Evolutionary conservation across 2,888 invertebrate genomes (phyloP).

Genomic region (Entomobrya proxima): DNA sequence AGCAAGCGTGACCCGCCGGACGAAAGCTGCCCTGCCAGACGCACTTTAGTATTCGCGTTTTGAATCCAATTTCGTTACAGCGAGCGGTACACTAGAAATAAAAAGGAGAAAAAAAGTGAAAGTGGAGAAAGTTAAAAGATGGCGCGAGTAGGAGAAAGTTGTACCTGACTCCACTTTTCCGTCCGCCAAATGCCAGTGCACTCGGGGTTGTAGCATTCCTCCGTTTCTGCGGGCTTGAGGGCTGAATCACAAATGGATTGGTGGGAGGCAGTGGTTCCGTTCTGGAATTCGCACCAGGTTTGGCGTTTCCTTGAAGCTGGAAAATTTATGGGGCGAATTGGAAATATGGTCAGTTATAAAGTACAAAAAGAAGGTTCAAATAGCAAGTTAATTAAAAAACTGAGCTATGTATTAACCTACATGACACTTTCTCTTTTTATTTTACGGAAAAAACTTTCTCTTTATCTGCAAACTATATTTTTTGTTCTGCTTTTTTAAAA

Average conservation of each 20-base stretch:
- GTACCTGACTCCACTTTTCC: slow-evolving; percentile 94
- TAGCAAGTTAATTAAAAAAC: too few relatives aligned
- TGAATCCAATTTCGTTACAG: slow-evolving; percentile 87
- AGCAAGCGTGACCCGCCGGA: slow-evolving; percentile 91
- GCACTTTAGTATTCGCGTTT: slow-evolving; percentile 92
- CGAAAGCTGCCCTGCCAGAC: slow-evolving; percentile 92
- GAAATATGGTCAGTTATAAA: too few relatives aligned
- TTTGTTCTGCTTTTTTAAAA: too few relatives aligned
- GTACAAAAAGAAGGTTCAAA: too few relatives aligned
- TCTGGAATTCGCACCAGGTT: slow-evolving; percentile 80
- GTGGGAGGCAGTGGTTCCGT: slow-evolving; percentile 79
- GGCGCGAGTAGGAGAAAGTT: background rate
- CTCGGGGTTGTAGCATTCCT: slow-evolving; percentile 88
- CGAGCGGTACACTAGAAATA: slow-evolving; percentile 29
- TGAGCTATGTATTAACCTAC: too few relatives aligned
- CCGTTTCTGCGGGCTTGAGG: slow-evolving; percentile 85
- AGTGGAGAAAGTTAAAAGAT: background rate
- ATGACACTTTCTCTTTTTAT: too few relatives aligned
- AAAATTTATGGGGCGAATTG: too few relatives aligned
- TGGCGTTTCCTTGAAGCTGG: slow-evolving; percentile 86
- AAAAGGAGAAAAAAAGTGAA: background rate
- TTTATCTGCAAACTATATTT: too few relatives aligned
- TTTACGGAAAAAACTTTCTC: too few relatives aligned
- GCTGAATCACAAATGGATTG: slow-evolving; percentile 85
- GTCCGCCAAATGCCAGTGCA: slow-evolving; percentile 94